Conservation (phyloP, 2,113 vertebrate genomes). For the Hiodon tergisus region DNA sequence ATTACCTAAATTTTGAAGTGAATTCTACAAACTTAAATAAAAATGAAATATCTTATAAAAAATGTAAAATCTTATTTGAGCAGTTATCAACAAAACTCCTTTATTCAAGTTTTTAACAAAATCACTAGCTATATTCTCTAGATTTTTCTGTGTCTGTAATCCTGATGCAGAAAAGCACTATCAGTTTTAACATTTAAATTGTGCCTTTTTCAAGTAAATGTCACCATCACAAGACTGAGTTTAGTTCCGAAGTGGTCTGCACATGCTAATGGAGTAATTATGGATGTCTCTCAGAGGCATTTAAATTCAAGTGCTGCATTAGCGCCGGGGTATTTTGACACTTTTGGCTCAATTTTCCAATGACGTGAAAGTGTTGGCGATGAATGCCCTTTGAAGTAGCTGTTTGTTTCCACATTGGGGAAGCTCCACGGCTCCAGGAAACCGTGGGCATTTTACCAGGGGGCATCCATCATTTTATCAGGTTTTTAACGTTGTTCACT, state of each 20-base stretch:
- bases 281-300: constrained; percentile 20
- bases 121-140: too few relatives aligned
- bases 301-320: constrained; percentile 40
- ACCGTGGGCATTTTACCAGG: constrained; percentile 68
- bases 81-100: too few relatives aligned
- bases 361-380: constrained; percentile 62
- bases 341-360: constrained; percentile 60
- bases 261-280: constrained; percentile 41
- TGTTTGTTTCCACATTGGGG: constrained; percentile 73
- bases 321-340: constrained; percentile 49
- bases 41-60: too few relatives aligned
- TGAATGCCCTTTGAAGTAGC: constrained; percentile 62
- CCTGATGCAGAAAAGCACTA: too few relatives aligned
- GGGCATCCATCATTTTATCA: constrained; percentile 75
- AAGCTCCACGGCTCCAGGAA: constrained; percentile 63
- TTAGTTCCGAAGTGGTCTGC: constrained; percentile 18
- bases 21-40: too few relatives aligned
- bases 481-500: constrained; percentile 68
- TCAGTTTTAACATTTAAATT: too few relatives aligned
- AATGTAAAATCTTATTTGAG: too few relatives aligned
- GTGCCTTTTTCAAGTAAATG: constrained; percentile 7
- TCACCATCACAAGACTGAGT: constrained; percentile 8
- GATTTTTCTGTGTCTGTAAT: too few relatives aligned
- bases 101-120: too few relatives aligned
- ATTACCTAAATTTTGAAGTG: too few relatives aligned